Conservation (phyloP, 2,888 invertebrate genomes). For the Diarsia mendica region DNA sequence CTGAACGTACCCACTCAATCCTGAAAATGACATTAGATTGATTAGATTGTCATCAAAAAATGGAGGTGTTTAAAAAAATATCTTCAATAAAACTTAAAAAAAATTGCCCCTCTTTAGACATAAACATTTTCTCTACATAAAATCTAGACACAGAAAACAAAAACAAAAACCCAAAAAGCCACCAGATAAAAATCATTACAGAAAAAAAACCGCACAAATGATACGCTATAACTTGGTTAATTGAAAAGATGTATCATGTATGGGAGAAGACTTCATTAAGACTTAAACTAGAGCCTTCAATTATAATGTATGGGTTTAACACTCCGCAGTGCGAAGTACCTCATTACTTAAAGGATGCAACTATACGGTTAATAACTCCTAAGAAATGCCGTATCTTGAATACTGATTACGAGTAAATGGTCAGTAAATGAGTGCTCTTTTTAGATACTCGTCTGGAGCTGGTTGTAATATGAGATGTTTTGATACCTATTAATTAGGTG, state of each 20-base stretch:
- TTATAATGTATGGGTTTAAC: slow-evolving; percentile 49
- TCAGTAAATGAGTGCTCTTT: slow-evolving; percentile 37
- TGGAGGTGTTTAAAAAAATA: too few species aligned
- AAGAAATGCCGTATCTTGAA: slow-evolving; percentile 53
- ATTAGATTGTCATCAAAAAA: too few species aligned
- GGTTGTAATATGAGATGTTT: slow-evolving; percentile 43
- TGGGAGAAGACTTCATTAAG: slow-evolving; percentile 62
- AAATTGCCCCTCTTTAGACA: not conserved
- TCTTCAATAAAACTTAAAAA: too few species aligned
- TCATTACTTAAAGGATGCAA: slow-evolving; percentile 64
- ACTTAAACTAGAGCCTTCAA: slow-evolving; percentile 49
- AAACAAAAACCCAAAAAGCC: not conserved
- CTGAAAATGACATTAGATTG: too few species aligned
- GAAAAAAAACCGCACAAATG: slow-evolving; percentile 28
- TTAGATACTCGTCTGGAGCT: slow-evolving; percentile 37
- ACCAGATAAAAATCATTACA: slow-evolving; percentile 25
- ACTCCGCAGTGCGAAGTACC: slow-evolving; percentile 54
- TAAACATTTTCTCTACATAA: not conserved
- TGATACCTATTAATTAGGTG: slow-evolving; percentile 28
- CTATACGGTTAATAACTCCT: slow-evolving; percentile 49
- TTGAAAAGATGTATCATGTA: slow-evolving; percentile 65
- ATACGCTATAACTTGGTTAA: slow-evolving; percentile 48
- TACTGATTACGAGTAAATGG: slow-evolving; percentile 54
- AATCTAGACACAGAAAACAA: not conserved
- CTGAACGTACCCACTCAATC: too few species aligned